Evolutionary conservation across 2,888 invertebrate genomes (phyloP), one percentile per base, ranked within the genome.

Genomic region (Clunio marinus): DNA sequence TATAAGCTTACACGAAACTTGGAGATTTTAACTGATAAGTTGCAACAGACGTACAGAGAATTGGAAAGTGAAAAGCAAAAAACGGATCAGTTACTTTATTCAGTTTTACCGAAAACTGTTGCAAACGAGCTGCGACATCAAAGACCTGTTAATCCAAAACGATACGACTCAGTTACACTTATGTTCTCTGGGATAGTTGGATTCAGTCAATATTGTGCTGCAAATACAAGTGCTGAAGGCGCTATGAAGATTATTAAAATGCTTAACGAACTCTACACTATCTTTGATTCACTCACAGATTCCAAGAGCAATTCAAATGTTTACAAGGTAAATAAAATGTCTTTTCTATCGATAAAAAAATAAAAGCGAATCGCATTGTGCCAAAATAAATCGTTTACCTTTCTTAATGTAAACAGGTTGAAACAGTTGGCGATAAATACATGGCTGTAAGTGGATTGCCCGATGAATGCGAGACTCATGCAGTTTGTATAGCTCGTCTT

Each of bases 401-500:
- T 35, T 7, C 5, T 20, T 20, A 57, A 20, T 57, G 13, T 69
- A 17, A 51, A 8, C 74, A 96, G 96, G 96, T 97, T 70, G 96
- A 97, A 81, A 97, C 96, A 10, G 94, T 96, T 22, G 96, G 96
- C 70, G 96, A 96, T 79, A 96, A 96, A 78, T 97, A 97, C 77
- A 97, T 96, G 96, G 95, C 96, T 0, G 96, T 96, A 0, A 93
- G 95, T 73, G 96, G 96, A 57, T 81, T 96, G 66, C 96, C 96
- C 0, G 95, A 96, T 76, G 89, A 89, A 7, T 95, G 95, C 76
- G 85, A 86, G 69, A 88, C 88, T 41, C 96, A 97, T 75, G 95
- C 96, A 13, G 88, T 89, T 72, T 93, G 94, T 75, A 96, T 97
- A 74, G 93, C 91, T 0, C 83, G 88, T 70, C 82, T 96, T 35